Evolutionary conservation across 2,113 vertebrate genomes (phyloP).

Genomic region (Lathamus discolor): DNA sequence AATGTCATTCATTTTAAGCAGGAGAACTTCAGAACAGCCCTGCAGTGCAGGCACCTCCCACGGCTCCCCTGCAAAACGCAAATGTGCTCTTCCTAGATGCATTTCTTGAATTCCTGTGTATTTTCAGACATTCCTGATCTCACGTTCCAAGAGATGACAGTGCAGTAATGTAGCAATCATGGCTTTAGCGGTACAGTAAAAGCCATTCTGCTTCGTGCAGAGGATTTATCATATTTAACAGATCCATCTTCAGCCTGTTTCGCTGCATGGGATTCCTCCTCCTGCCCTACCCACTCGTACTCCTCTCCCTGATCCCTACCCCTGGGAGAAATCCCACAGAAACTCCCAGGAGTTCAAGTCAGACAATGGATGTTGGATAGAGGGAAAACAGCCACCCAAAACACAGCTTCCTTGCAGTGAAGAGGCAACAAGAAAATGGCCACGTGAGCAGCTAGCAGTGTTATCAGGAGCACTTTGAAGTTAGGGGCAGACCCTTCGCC

Average conservation of each 20-base stretch:
- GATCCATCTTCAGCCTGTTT: not conserved
- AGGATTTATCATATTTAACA: constrained; percentile 12
- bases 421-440: not conserved
- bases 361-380: not conserved
- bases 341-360: not conserved
- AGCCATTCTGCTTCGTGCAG: not conserved
- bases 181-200: not conserved
- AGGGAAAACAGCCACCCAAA: not conserved
- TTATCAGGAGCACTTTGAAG: not conserved
- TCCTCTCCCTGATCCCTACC: not conserved
- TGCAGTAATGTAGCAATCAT: constrained; percentile 8
- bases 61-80: constrained; percentile 3
- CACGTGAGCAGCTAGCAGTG: not conserved
- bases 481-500: not conserved
- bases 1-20: constrained; percentile 48
- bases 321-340: not conserved
- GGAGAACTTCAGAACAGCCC: constrained; percentile 14
- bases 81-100: constrained; percentile 38
- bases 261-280: not conserved
- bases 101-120: constrained; percentile 35
- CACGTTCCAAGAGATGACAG: constrained; percentile 37
- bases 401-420: not conserved
- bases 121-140: constrained; percentile 11
- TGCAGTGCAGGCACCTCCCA: not conserved
- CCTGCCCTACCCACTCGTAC: not conserved